Base-by-base conservation (phyloP, 2,888 invertebrate species). In the Drosophila differens region DNA sequence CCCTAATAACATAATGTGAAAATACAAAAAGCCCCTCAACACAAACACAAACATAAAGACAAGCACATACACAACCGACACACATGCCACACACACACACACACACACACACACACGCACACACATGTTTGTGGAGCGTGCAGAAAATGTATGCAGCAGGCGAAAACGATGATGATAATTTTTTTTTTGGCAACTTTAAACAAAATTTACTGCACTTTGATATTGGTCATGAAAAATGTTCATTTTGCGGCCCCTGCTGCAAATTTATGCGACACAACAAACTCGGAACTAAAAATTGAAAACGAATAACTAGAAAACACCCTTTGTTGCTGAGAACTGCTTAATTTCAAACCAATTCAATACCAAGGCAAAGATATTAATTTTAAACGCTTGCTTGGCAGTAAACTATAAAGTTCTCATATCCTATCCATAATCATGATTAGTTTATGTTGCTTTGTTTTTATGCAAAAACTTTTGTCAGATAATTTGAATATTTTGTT, bases 201-300 rank as follows among this genome's bases (percentile, higher is more conserved):
- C 72, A 88, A 83, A 86, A 90, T 85, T 85, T 85, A 85, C 76
- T 85, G 79, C 85, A 76, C 88, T 88, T 90, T 87, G 78, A 82
- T 81, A 80, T 87, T 81, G 81, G 78, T 72, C 79, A 82, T 90
- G 85, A 90, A 86, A 86, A 88, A 76, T 81, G 83, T 67, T 82
- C 72, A 84, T 74, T 83, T 72, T 57, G 62, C 61, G 64, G 77
- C 53, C 33, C 58, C 76, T 78, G 85, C 62, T 62, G 44, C 63
- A 84, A 87, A 85, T 89, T 87, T 89, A 87, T 85, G 78, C 63
- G 58, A 59, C 68, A 39, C 33, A 63, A 52, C 52, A 35, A 37
- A 61, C 30, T 41, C 63, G 60, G 54, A 49, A 71, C 58, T 52
- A 70, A 62, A 62, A 37, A 54, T 12, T 25, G 33, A 37, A 37